Conservation (phyloP, 1,140 invertebrate genomes). For the Drosophila micromelanica region DNA sequence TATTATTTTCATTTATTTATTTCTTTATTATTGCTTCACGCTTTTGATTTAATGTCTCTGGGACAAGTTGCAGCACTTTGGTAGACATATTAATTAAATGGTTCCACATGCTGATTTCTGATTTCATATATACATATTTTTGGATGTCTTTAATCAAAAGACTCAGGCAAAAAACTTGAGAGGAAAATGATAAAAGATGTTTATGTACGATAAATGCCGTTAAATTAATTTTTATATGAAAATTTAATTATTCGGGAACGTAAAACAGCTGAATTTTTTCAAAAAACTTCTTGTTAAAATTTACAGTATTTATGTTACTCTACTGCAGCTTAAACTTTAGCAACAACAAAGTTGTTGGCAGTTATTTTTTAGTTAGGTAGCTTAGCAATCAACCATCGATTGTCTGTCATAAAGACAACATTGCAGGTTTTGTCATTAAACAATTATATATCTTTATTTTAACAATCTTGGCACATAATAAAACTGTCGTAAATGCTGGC, state of each 20-base stretch:
- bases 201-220: no score
- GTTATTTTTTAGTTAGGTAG: constrained; percentile 22
- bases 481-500: constrained; percentile 37
- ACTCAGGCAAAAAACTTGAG: constrained; percentile 52
- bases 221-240: no score
- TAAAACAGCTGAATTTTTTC: background rate
- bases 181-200: no score
- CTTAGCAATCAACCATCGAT: constrained; percentile 53
- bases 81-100: constrained; percentile 33
- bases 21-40: constrained; percentile 30
- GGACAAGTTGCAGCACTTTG: constrained; percentile 23
- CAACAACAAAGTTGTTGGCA: constrained; percentile 47
- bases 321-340: constrained; percentile 6
- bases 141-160: constrained; percentile 36
- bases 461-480: constrained; percentile 66
- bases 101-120: constrained; percentile 41
- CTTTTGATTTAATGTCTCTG: constrained; percentile 32
- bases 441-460: constrained; percentile 57
- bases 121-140: background rate
- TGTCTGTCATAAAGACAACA: constrained; percentile 55
- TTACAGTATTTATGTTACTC: background rate
- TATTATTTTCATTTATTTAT: constrained; percentile 18
- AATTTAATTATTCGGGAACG: no score
- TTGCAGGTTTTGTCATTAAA: constrained; percentile 46
- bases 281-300: background rate